A percentile compares a stretch with the other conserved stretches of the same genome.
Evolutionary conservation across 2,797 vertebrate genomes (phyloP).

Genomic region (Lateolabrax maculatus): DNA sequence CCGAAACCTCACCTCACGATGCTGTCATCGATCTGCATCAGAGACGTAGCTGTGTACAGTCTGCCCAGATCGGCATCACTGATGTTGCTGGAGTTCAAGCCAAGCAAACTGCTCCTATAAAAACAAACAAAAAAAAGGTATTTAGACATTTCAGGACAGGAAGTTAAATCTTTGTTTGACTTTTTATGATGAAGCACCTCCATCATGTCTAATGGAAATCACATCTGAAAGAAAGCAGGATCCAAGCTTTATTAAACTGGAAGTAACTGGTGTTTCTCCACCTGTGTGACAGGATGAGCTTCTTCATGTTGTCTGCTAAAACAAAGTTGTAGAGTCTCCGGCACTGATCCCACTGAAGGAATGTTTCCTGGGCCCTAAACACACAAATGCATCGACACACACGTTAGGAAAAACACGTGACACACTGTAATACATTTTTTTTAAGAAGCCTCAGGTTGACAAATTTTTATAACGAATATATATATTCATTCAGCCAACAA

Average conservation of each 20-base stretch:
- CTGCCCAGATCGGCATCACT: conserved; percentile 87
- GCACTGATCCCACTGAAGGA: conserved; percentile 96
- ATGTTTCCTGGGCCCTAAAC: conserved; percentile 94
- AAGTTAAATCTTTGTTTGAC: background rate
- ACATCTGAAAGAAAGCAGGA: too few relatives aligned
- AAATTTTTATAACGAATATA: background rate
- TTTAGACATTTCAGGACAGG: background rate
- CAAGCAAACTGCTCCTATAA: conserved; percentile 89
- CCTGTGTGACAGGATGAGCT: conserved; percentile 96
- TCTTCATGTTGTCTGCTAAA: conserved; percentile 97
- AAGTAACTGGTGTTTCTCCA: too few relatives aligned
- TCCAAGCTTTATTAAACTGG: background rate
- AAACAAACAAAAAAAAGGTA: conserved; percentile 1
- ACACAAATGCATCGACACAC: conserved; percentile 18
- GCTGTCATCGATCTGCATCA: conserved; percentile 95
- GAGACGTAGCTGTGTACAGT: conserved; percentile 92
- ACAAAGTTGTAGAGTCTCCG: conserved; percentile 96
- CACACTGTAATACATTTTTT: too few relatives aligned
- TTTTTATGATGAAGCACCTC: background rate
- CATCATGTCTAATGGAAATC: background rate
- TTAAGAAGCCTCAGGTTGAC: background rate
- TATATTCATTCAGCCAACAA: background rate
- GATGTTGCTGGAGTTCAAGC: conserved; percentile 86
- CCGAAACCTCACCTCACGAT: conserved; percentile 91
- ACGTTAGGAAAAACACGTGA: background rate